Evolutionary conservation across 2,113 vertebrate genomes (phyloP), one percentile per base, ranked within the genome.

Genomic region (Pontoporia blainvillei): DNA sequence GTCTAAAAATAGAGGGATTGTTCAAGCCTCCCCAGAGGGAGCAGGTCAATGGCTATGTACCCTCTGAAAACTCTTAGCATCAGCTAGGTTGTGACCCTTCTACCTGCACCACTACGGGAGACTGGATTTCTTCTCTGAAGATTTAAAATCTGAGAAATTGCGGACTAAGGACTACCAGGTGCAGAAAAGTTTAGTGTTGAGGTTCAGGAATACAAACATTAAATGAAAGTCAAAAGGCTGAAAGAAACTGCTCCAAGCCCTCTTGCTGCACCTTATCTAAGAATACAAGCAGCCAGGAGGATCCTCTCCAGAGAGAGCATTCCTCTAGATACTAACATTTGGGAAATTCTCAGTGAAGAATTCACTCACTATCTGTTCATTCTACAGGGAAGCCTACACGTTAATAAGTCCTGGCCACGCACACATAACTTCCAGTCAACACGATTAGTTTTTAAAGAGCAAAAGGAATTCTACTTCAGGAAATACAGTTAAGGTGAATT

Each of bases 21-120:
- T 44, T 44, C 44, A 52, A 34, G n/a, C 7, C 18, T 66, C 36
- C 4, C 39, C 21, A 61, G 49, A 34, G 13, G 9, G n/a, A 23
- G 25, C 7, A 52, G 3, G 1, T 12, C 71, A 73, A 0, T 44
- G 13, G 17, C 8, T 46, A 31, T 14, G 25, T 46, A 18, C 3
- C 23, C 25, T 61, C 23, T 39, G 62, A 69, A 90, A 78, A 2
- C 34, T 39, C 44, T 52, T 64, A 12, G 9, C 86, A 18, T 25
- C 17, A 54, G 5, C 44, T 9, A 46, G 36, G 34, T 8, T 14
- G 8, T 31, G 25, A 25, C 2, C 52, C 25, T 49, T n/a, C 36
- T 64, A 20, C 15, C 27, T 44, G 18, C 6, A 3, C 15, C 25
- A 10, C 36, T 31, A 17, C 2, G 13, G 25, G 59, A 39, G 10